Evolutionary conservation across 2,113 vertebrate species (phyloP).

Genomic region (Cottus gobio): DNA sequence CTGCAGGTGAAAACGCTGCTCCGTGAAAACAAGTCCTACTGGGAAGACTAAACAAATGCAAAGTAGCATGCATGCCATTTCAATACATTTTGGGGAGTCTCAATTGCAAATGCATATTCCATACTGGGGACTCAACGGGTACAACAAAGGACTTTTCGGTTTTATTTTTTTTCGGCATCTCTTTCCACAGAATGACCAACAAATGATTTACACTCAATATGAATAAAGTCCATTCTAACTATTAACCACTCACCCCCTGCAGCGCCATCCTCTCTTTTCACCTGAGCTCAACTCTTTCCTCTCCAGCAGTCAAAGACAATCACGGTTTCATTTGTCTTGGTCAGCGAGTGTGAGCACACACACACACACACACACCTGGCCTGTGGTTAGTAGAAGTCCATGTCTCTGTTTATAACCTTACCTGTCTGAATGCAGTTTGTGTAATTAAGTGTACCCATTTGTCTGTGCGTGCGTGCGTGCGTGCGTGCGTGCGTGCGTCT

Average conservation of each 20-base stretch:
- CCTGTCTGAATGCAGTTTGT: slow-evolving; percentile 38
- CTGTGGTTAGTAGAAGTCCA: slow-evolving; percentile 31
- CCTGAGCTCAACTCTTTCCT: slow-evolving; percentile 8
- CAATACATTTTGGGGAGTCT: not conserved
- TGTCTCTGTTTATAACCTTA: slow-evolving; percentile 51
- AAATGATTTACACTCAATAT: not conserved
- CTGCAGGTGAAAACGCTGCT: slow-evolving; percentile 29
- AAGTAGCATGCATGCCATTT: not conserved
- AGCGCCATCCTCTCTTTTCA: not conserved
- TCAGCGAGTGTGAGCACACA: slow-evolving; percentile 30
- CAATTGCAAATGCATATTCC: not conserved
- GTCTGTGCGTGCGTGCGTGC: slow-evolving; percentile 16
- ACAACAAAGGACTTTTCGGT: not conserved
- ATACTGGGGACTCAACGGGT: not conserved
- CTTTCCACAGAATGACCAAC: not conserved
- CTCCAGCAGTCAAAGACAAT: slow-evolving; percentile 53
- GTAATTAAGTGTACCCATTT: slow-evolving; percentile 32
- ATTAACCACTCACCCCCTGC: not conserved
- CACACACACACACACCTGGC: slow-evolving; percentile 31
- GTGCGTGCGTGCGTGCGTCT: slow-evolving; percentile 10
- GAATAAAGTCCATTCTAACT: not conserved
- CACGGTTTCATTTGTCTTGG: slow-evolving; percentile 62
- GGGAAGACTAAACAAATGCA: slow-evolving; percentile 11
- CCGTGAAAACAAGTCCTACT: not conserved
- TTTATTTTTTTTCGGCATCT: not conserved